These are phyloP conservation scores for Pogonocherus hispidulus DNA, from an alignment of 2,888 invertebrate genomes.

Conservation along the genomic window DNA sequence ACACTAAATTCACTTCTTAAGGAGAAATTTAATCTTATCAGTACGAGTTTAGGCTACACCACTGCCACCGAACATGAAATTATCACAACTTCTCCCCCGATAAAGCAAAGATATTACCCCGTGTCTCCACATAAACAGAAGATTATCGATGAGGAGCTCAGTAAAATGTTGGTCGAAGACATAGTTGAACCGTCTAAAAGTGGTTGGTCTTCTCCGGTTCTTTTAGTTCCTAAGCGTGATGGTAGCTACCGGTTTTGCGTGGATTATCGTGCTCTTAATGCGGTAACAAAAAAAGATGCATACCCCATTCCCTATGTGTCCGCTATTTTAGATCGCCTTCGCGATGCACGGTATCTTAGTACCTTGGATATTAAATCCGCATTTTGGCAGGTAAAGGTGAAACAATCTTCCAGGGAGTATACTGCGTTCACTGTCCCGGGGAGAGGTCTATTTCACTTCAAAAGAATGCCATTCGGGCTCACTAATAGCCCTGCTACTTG, in stretches of 20 bases:
- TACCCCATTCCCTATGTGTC: no score
- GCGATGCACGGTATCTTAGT: neutral
- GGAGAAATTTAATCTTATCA: neutral
- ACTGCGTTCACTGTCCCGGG: neutral
- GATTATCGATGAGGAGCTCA: conserved; percentile 9
- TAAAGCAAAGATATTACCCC: no score
- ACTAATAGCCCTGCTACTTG: no score
- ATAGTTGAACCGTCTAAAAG: neutral
- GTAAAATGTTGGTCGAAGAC: conserved; percentile 38
- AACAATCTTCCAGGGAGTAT: neutral
- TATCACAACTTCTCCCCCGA: no score
- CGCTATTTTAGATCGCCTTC: no score
- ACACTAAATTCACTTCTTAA: neutral
- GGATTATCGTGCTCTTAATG: neutral
- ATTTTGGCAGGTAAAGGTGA: neutral
- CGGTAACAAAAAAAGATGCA: no score
- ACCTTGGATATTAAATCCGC: neutral
- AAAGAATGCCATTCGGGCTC: no score
- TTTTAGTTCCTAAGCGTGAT: neutral
- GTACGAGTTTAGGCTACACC: neutral
- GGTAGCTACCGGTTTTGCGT: neutral
- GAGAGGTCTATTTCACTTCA: no score
- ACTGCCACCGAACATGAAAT: no score
- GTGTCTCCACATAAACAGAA: neutral
- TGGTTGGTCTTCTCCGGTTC: no score